Conservation (phyloP, 2,797 vertebrate species). For the Pseudochaenichthys georgianus region DNA sequence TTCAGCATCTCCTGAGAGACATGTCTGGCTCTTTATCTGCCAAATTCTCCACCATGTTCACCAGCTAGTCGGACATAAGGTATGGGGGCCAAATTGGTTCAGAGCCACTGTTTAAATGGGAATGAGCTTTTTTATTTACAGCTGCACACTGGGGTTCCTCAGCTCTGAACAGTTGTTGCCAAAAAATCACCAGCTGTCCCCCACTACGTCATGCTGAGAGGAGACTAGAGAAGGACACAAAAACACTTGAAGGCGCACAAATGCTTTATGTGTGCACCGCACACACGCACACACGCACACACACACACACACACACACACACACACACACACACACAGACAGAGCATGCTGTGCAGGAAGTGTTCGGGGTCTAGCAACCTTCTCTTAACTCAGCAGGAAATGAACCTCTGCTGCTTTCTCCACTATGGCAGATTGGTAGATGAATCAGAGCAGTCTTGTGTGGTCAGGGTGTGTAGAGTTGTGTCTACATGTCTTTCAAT, state of each 20-base stretch:
- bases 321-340: slow-evolving; percentile 22
- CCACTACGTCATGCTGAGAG: slow-evolving; percentile 64
- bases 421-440: too few species aligned
- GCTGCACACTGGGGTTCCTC: slow-evolving; percentile 62
- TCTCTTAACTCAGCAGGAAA: slow-evolving; percentile 74
- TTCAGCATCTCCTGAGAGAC: background rate
- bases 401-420: slow-evolving; percentile 34
- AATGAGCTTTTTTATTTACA: slow-evolving; percentile 68
- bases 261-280: slow-evolving; percentile 14
- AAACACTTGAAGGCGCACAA: slow-evolving; percentile 15
- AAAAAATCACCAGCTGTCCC: slow-evolving; percentile 78
- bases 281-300: slow-evolving; percentile 21
- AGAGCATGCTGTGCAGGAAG: slow-evolving; percentile 49
- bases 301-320: slow-evolving; percentile 16
- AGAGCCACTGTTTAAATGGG: slow-evolving; percentile 63
- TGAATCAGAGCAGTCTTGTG: too few species aligned
- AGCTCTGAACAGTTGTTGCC: slow-evolving; percentile 61
- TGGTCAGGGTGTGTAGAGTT: too few species aligned
- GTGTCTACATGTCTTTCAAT: too few species aligned
- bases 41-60: slow-evolving; percentile 6
- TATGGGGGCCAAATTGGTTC: slow-evolving; percentile 30
- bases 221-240: slow-evolving; percentile 46
- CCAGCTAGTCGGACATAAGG: slow-evolving; percentile 18
- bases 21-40: background rate
- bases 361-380: slow-evolving; percentile 61